These are phyloP conservation scores for Hippasteria phrygiana DNA, from an alignment of 53 echinoderm and acorn worm genomes.

Conservation along the genomic window DNA sequence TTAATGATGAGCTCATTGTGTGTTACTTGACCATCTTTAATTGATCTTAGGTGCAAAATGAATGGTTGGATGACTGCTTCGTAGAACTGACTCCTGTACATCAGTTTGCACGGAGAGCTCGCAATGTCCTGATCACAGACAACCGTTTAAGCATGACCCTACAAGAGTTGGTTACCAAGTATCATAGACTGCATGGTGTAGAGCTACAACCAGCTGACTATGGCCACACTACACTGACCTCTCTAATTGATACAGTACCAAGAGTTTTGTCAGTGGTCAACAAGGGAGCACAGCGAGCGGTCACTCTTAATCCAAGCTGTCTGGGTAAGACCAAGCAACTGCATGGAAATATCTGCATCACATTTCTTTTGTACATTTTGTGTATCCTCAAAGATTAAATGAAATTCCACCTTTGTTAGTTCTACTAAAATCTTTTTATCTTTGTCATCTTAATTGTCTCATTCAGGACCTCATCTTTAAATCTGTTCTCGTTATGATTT, in stretches of 20 bases:
- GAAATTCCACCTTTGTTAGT: too few relatives aligned
- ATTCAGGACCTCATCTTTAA: too few relatives aligned
- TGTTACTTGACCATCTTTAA: background rate
- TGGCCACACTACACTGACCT: slow-evolving; percentile 80
- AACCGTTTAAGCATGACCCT: slow-evolving; percentile 73
- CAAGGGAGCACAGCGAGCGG: slow-evolving; percentile 79
- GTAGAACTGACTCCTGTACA: slow-evolving; percentile 85
- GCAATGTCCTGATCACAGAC: slow-evolving; percentile 72
- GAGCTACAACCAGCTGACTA: slow-evolving; percentile 77
- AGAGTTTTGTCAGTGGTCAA: slow-evolving; percentile 86
- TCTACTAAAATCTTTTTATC: too few relatives aligned
- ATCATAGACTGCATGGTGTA: slow-evolving; percentile 54
- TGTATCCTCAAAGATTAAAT: too few relatives aligned
- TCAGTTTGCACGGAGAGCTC: slow-evolving; percentile 92
- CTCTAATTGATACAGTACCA: slow-evolving; percentile 84
- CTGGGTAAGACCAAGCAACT: slow-evolving; percentile 68
- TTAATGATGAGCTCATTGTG: background rate
- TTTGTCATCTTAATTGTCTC: too few relatives aligned
- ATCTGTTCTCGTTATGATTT: too few relatives aligned
- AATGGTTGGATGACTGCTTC: slow-evolving; percentile 84
- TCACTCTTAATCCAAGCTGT: slow-evolving; percentile 86
- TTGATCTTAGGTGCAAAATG: slow-evolving; percentile 81
- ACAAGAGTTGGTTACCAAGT: slow-evolving; percentile 79
- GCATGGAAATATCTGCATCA: too few relatives aligned
- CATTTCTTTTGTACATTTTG: too few relatives aligned